Evolutionary conservation across 2,888 invertebrate genomes (phyloP), one percentile per base, ranked within the genome.

Genomic region (Nasonovia ribisnigri): DNA sequence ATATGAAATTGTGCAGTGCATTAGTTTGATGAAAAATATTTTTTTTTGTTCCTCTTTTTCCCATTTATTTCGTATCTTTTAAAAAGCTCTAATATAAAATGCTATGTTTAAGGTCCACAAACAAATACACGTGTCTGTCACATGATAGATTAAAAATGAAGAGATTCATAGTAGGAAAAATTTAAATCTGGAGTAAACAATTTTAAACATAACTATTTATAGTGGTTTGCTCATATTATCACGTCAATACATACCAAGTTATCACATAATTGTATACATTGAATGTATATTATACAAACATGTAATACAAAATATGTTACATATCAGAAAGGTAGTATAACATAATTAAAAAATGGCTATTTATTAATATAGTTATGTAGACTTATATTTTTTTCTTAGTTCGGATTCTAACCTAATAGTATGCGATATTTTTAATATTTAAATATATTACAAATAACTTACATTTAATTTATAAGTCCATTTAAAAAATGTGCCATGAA

Each of bases 1-100:
- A 57, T 26, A 88, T 88, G 54, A 36, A 26, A 88, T 54, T 26
- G 26, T 54, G 42, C 54, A 88, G 2, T 54, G 13, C 42, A 88
- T 54, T 88, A 88, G 29, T 54, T 88, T 77, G 36, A 77, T 77
- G 77, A 77, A 77, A 77, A 77, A 77, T 77, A 36, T 77, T 77
- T 36, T 77, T 77, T 36, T 20, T 5, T 77, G 36, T 36, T 36
- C 3, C 6, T 8, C 20, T 6, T 67, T 67, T 67, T 67, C 4
- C 1, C 6, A n/a, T n/a, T n/a, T n/a, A n/a, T n/a, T n/a, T 67
- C 26, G 16, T 67, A 5, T 67, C 16, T 77, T 36, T 77, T 77
- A 8, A 77, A 77, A 36, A 36, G 0, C 20, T 36, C 36, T 77
- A 6, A 20, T 36, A 8, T 36, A 36, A 8, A 1, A 77, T 36